A percentile compares a stretch with the other conserved stretches of the same genome.
Evolutionary conservation across 1,140 invertebrate species (phyloP).

Genomic region (Drosophila micromelanica): DNA sequence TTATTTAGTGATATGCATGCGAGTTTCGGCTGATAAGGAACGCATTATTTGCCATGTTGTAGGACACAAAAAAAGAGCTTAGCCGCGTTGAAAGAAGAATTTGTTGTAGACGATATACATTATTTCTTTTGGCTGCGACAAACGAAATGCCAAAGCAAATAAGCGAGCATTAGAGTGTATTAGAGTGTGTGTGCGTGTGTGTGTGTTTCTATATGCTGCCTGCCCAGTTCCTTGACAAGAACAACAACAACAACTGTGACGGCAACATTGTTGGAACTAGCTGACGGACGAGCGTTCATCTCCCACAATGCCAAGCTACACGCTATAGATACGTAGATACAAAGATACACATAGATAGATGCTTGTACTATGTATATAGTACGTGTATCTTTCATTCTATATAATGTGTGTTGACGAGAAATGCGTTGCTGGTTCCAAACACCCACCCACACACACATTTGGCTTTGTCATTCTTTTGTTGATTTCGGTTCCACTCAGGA

Average conservation of each 20-base stretch:
- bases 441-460: constrained; percentile 27
- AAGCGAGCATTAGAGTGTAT: constrained; percentile 20
- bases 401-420: constrained; percentile 39
- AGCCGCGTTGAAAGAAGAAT: constrained; percentile 24
- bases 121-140: constrained; percentile 67
- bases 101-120: constrained; percentile 59
- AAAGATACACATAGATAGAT: constrained; percentile 9
- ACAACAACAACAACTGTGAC: constrained; percentile 12
- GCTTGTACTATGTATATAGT: constrained; percentile 37
- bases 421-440: constrained; percentile 56
- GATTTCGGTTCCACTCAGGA: constrained; percentile 5
- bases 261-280: constrained; percentile 43
- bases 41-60: constrained; percentile 47
- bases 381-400: constrained; percentile 21
- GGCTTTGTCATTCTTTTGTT: constrained; percentile 53
- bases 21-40: constrained; percentile 37
- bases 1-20: constrained; percentile 58
- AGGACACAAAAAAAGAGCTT: constrained; percentile 22
- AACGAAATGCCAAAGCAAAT: constrained; percentile 72
- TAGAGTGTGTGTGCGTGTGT: constrained; percentile 10
- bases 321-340: constrained; percentile 18
- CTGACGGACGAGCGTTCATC: constrained; percentile 19
- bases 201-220: constrained; percentile 12
- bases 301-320: constrained; percentile 32
- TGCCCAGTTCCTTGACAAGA: constrained; percentile 29